A percentile compares a stretch with the other conserved stretches of the same genome.
These are phyloP conservation scores for Dolichomitus sp. DNA, from an alignment of 2,888 invertebrate species.

Conservation along the genomic window DNA sequence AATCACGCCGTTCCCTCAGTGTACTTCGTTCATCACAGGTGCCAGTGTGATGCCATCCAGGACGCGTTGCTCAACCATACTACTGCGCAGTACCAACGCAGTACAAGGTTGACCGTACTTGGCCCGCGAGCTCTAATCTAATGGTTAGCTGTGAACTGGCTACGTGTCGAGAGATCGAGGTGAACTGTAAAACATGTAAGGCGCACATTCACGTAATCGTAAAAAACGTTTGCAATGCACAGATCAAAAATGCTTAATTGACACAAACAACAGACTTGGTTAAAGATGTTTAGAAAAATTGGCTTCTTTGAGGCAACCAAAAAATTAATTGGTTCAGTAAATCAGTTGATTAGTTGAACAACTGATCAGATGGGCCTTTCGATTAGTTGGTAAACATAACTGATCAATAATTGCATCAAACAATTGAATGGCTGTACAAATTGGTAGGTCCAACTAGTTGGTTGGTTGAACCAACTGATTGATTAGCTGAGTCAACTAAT, in stretches of 20 bases:
- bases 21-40: slow-evolving; percentile 72
- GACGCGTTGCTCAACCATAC: slow-evolving; percentile 17
- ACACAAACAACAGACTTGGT: too few species aligned
- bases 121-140: slow-evolving; percentile 20
- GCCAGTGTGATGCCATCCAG: slow-evolving; percentile 60
- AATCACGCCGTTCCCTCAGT: slow-evolving; percentile 70
- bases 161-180: neutral
- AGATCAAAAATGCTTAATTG: neutral
- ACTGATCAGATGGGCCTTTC: too few species aligned
- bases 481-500: too few species aligned
- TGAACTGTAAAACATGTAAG: slow-evolving; percentile 1
- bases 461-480: too few species aligned
- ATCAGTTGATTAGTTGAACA: too few species aligned
- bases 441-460: too few species aligned
- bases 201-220: neutral
- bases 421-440: too few species aligned
- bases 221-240: neutral
- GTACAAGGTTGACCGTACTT: slow-evolving; percentile 9
- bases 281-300: too few species aligned
- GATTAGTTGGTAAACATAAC: too few species aligned
- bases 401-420: too few species aligned
- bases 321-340: too few species aligned
- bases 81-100: neutral
- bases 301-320: too few species aligned
- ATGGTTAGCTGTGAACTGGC: neutral